phyloP scores from a whole-genome alignment of 2,888 invertebrate genomes.

The Lepidonotus clava region DNA sequence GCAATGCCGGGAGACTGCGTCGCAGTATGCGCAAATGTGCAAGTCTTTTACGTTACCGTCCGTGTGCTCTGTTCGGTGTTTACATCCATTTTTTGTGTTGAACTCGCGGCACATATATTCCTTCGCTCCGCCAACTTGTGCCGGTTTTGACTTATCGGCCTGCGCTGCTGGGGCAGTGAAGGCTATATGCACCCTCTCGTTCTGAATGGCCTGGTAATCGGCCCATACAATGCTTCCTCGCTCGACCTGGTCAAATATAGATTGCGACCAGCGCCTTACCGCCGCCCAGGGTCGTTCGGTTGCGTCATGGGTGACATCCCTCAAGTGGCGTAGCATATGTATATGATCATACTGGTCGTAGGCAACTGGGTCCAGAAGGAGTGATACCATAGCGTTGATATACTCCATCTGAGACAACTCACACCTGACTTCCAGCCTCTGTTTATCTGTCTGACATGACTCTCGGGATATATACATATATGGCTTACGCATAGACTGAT shows the following conservation, averaged over 20 bases:
- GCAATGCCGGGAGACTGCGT: too few relatives aligned
- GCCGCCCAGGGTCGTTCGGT: background rate
- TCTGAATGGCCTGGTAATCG: background rate
- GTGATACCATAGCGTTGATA: background rate
- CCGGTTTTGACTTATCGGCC: background rate
- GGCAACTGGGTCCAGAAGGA: background rate
- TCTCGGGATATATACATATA: background rate
- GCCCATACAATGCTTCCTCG: background rate
- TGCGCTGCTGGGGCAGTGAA: background rate
- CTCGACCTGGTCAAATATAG: background rate
- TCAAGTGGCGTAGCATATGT: too few relatives aligned
- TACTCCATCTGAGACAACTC: background rate
- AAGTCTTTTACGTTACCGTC: too few relatives aligned
- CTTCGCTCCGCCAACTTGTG: too few relatives aligned
- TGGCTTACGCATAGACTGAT: background rate
- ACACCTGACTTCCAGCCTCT: background rate
- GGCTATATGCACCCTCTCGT: background rate
- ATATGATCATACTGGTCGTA: background rate
- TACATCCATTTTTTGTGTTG: background rate
- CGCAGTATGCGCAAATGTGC: background rate
- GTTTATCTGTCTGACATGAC: background rate
- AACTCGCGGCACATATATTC: too few relatives aligned
- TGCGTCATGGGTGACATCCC: too few relatives aligned
- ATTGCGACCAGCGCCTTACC: background rate
- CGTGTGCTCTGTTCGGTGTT: too few relatives aligned